Evolutionary conservation across 1,140 invertebrate species (phyloP).

Genomic region (Mylabris phalerata): DNA sequence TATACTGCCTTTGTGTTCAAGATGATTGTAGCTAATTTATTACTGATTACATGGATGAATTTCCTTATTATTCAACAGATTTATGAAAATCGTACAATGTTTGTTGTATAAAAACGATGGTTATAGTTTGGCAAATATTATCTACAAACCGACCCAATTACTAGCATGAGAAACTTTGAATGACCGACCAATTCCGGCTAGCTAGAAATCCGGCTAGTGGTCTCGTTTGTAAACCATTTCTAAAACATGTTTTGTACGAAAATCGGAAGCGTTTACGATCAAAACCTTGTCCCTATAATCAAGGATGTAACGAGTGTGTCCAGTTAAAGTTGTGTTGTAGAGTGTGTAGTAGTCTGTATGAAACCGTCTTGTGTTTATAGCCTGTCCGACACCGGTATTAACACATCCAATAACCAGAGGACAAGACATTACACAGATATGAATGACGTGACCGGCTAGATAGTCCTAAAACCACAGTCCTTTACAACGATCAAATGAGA

Average conservation of each 20-base stretch:
- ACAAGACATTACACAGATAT: slow-evolving; percentile 42
- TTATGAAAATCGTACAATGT: neutral
- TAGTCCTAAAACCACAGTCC: slow-evolving; percentile 11
- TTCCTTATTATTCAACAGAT: slow-evolving; percentile 4
- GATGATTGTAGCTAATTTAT: slow-evolving; percentile 16
- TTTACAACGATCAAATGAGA: slow-evolving; percentile 2
- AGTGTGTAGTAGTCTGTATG: slow-evolving; percentile 22
- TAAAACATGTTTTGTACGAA: slow-evolving; percentile 2
- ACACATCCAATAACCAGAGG: slow-evolving; percentile 42
- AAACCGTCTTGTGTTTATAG: slow-evolving; percentile 40
- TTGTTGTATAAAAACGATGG: too few species aligned
- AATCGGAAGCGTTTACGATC: slow-evolving; percentile 31
- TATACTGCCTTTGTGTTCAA: slow-evolving; percentile 21
- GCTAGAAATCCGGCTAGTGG: too few species aligned
- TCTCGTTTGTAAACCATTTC: too few species aligned
- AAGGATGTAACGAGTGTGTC: slow-evolving; percentile 39
- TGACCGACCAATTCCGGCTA: too few species aligned
- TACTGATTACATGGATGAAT: slow-evolving; percentile 11
- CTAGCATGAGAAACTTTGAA: too few species aligned
- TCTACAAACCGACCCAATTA: too few species aligned
- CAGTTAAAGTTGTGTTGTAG: slow-evolving; percentile 12
- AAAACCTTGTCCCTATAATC: slow-evolving; percentile 33
- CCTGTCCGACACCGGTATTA: slow-evolving; percentile 41
- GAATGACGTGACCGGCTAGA: slow-evolving; percentile 40
- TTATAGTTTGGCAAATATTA: too few species aligned